Evolutionary conservation across 1,140 invertebrate species (phyloP).

Genomic region (Neodiprion virginianus): DNA sequence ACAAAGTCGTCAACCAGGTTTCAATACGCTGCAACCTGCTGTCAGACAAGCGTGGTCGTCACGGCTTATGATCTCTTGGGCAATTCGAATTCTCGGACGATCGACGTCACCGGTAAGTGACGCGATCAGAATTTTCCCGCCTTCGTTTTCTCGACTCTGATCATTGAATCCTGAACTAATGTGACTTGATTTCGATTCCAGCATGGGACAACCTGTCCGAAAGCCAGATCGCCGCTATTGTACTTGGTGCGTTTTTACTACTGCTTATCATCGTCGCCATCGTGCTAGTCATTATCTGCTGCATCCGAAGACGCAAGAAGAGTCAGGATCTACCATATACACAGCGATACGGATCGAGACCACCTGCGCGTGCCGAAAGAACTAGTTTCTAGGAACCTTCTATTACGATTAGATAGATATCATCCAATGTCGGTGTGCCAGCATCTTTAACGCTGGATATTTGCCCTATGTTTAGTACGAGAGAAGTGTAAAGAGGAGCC

Average conservation of each 20-base stretch:
- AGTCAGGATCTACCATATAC: slow-evolving; percentile 55
- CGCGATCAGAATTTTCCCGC: slow-evolving; percentile 8
- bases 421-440: too few relatives aligned
- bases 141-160: slow-evolving; percentile 18
- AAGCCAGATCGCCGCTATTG: slow-evolving; percentile 60
- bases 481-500: slow-evolving; percentile 18
- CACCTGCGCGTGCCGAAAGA: slow-evolving; percentile 49
- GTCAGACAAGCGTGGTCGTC: slow-evolving; percentile 64
- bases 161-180: slow-evolving; percentile 28
- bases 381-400: slow-evolving; percentile 42
- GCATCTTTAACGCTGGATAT: background rate
- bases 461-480: slow-evolving; percentile 2
- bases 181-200: slow-evolving; percentile 38
- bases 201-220: slow-evolving; percentile 50
- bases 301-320: slow-evolving; percentile 42
- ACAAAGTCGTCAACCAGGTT: slow-evolving; percentile 64
- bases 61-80: slow-evolving; percentile 66
- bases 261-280: slow-evolving; percentile 53
- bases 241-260: slow-evolving; percentile 53
- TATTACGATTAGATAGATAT: background rate
- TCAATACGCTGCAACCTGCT: slow-evolving; percentile 69
- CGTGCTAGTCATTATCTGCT: slow-evolving; percentile 46
- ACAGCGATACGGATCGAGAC: slow-evolving; percentile 51
- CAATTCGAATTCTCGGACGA: slow-evolving; percentile 63
- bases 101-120: slow-evolving; percentile 67